A percentile compares a stretch with the other conserved stretches of the same genome.
phyloP scores from a whole-genome alignment of 1,140 invertebrate genomes.

The Calliphora vicina region DNA sequence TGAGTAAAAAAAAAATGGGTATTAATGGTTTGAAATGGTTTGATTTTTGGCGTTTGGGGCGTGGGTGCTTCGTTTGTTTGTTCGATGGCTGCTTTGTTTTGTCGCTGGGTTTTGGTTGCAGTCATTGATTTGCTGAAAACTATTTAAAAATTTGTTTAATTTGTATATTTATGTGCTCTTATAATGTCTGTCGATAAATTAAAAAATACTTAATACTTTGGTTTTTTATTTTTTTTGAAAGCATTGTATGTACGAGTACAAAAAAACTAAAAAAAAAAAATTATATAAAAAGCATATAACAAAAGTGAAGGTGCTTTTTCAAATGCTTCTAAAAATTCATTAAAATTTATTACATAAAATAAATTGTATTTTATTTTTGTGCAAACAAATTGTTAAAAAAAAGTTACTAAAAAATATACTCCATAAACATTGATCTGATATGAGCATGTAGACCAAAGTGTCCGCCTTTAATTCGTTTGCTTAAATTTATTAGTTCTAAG shows the following conservation, averaged over 20 bases:
- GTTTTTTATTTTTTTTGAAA: neutral
- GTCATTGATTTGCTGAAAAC: constrained; percentile 12
- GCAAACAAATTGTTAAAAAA: neutral
- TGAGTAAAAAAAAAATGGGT: neutral
- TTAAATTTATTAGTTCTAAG: no score
- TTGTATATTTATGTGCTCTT: neutral
- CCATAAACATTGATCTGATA: no score
- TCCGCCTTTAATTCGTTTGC: no score
- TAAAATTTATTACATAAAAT: neutral
- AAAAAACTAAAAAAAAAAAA: neutral
- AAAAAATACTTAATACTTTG: neutral
- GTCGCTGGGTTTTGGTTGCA: neutral
- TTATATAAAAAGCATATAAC: neutral
- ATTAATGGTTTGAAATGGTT: neutral
- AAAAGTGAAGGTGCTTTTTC: neutral
- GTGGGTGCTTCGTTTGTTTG: constrained; percentile 1
- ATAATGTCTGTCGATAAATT: neutral
- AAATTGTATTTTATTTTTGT: neutral
- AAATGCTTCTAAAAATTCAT: neutral
- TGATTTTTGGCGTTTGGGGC: neutral
- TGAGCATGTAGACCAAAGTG: no score
- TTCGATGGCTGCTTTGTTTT: neutral
- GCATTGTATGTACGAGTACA: no score
- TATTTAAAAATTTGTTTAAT: neutral
- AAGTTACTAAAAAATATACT: no score